Percentiles rank a stretch among this genome's conserved stretches.
phyloP scores from a whole-genome alignment of 1,140 invertebrate genomes.

The Cyrtorhinus lividipennis region DNA sequence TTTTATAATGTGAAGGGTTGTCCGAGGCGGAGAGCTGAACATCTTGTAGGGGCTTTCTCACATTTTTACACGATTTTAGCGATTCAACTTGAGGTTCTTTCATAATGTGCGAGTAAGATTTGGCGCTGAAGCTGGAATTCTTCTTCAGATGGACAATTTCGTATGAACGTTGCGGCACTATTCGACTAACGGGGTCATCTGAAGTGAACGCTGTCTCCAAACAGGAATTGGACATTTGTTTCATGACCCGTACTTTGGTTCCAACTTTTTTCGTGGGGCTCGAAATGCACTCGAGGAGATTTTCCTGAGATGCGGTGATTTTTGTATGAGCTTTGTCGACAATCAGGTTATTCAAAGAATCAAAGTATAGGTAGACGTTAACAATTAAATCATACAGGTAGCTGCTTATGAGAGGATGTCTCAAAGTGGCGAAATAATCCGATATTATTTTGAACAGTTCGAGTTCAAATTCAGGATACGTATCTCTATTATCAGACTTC shows the following conservation, averaged over 20 bases:
- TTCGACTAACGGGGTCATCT: conserved; percentile 28
- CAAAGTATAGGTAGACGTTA: conserved; percentile 17
- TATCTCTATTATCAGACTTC: conserved; percentile 11
- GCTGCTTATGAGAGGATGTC: conserved; percentile 11
- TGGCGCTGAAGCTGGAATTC: not conserved
- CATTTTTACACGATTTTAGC: not conserved
- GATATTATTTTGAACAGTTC: conserved; percentile 17
- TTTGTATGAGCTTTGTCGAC: not conserved
- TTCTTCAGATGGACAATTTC: conserved; percentile 25
- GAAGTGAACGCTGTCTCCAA: conserved; percentile 33
- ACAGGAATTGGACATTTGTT: conserved; percentile 23
- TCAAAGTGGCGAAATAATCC: conserved; percentile 19
- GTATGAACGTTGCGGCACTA: conserved; percentile 28
- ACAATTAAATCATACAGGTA: not conserved
- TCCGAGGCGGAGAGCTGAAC: not conserved
- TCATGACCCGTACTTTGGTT: conserved; percentile 2
- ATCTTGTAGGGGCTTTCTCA: not conserved
- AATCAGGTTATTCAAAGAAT: conserved; percentile 9
- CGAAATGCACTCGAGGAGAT: not conserved
- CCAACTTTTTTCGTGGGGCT: not conserved
- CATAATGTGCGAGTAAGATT: not conserved
- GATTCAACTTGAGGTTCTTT: not conserved
- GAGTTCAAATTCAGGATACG: conserved; percentile 19
- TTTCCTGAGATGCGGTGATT: conserved; percentile 1
- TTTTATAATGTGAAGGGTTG: too few species aligned